These are phyloP conservation scores for Acomys russatus DNA, from an alignment of 2,797 vertebrate genomes.

Conservation along the genomic window DNA sequence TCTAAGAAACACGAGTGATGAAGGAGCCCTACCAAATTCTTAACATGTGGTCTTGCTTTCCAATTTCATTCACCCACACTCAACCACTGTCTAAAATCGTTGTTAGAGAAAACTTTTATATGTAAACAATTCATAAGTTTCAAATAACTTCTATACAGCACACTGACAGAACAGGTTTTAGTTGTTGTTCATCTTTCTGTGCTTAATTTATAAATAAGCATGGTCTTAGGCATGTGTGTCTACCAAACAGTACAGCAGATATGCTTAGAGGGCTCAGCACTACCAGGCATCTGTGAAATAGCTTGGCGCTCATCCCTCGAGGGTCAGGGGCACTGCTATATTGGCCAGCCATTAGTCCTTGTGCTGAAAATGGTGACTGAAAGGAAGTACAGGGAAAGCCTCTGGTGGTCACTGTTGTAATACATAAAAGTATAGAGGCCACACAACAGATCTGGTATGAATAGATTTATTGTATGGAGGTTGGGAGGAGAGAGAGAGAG, in stretches of 20 bases:
- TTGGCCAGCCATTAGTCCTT: not conserved
- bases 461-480: too few relatives aligned
- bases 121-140: not conserved
- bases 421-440: too few relatives aligned
- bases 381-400: not conserved
- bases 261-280: not conserved
- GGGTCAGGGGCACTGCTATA: not conserved
- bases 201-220: not conserved
- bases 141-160: not conserved
- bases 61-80: not conserved
- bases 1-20: not conserved
- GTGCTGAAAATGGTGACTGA: not conserved
- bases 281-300: not conserved
- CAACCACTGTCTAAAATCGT: not conserved
- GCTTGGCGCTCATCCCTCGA: not conserved
- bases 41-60: not conserved
- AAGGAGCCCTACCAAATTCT: not conserved
- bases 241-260: not conserved
- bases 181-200: not conserved
- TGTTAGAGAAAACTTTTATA: not conserved
- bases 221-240: not conserved
- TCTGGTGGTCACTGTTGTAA: too few relatives aligned
- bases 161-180: not conserved
- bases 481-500: too few relatives aligned
- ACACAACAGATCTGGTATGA: too few relatives aligned